phyloP scores from a whole-genome alignment of 2,888 invertebrate genomes.

The Melanchra persicariae region DNA sequence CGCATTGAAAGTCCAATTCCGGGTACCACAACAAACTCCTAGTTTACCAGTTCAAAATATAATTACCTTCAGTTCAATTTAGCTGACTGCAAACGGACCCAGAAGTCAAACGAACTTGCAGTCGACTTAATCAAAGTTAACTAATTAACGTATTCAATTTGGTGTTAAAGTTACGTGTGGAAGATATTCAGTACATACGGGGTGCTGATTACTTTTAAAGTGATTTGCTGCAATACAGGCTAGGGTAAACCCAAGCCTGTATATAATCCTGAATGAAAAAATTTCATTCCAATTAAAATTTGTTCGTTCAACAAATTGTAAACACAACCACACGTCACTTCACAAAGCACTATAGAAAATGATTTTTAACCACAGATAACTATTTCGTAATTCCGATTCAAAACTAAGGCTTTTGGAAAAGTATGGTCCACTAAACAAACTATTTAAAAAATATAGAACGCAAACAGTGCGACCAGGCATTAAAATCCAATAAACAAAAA shows the following conservation, averaged over 20 bases:
- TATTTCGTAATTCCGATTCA: too few species aligned
- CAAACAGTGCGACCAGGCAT: too few species aligned
- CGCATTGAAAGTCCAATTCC: conserved; percentile 29
- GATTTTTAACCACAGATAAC: too few species aligned
- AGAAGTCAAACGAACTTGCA: conserved; percentile 43
- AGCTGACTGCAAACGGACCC: conserved; percentile 22
- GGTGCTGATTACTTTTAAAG: conserved; percentile 13
- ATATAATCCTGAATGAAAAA: too few species aligned
- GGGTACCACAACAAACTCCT: conserved; percentile 18
- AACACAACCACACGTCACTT: too few species aligned
- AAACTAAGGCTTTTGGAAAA: too few species aligned
- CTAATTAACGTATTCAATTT: conserved; percentile 50
- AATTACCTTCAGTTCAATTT: conserved; percentile 43
- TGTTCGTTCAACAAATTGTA: too few species aligned
- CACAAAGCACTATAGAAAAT: too few species aligned
- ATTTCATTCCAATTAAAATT: too few species aligned
- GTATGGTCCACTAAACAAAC: too few species aligned
- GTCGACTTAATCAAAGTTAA: conserved; percentile 47
- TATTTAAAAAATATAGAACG: too few species aligned
- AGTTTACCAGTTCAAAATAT: conserved; percentile 43
- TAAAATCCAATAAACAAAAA: too few species aligned
- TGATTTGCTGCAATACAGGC: neutral
- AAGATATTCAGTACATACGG: neutral
- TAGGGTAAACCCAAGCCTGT: neutral
- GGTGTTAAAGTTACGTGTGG: conserved; percentile 16